phyloP scores from a whole-genome alignment of 2,888 invertebrate species.

The Ptychoptera albimana region DNA sequence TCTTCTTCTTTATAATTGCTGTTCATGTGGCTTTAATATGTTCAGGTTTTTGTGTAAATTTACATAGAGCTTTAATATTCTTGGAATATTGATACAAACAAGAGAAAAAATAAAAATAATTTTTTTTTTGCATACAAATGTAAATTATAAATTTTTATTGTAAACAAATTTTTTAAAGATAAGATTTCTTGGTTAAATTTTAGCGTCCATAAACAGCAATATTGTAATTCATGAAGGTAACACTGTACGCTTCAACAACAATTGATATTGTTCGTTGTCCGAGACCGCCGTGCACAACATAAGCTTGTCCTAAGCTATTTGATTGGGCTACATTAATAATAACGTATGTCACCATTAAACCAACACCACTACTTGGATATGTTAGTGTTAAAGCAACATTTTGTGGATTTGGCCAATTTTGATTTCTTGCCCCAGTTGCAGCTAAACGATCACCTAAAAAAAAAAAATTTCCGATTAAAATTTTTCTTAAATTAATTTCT shows the following conservation, averaged over 20 bases:
- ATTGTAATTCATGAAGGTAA: conserved; percentile 7
- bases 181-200: too few species aligned
- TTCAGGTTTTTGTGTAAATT: too few species aligned
- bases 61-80: too few species aligned
- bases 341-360: conserved; percentile 9
- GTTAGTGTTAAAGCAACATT: conserved; percentile 10
- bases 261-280: conserved; percentile 9
- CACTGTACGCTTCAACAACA: conserved; percentile 10
- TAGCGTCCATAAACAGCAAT: conserved; percentile 10
- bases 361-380: conserved; percentile 10
- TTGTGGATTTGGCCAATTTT: conserved; percentile 9
- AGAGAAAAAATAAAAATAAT: too few species aligned
- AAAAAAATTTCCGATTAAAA: too few species aligned
- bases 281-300: conserved; percentile 9
- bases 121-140: too few species aligned
- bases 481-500: too few species aligned
- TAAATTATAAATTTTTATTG: too few species aligned
- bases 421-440: conserved; percentile 7
- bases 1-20: too few species aligned
- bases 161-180: too few species aligned
- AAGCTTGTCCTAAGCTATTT: conserved; percentile 9
- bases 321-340: conserved; percentile 10
- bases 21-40: too few species aligned
- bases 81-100: too few species aligned
- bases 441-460: conserved; percentile 8